Conservation (phyloP, 2,888 invertebrate genomes). For the Acanthosoma haemorrhoidale region DNA sequence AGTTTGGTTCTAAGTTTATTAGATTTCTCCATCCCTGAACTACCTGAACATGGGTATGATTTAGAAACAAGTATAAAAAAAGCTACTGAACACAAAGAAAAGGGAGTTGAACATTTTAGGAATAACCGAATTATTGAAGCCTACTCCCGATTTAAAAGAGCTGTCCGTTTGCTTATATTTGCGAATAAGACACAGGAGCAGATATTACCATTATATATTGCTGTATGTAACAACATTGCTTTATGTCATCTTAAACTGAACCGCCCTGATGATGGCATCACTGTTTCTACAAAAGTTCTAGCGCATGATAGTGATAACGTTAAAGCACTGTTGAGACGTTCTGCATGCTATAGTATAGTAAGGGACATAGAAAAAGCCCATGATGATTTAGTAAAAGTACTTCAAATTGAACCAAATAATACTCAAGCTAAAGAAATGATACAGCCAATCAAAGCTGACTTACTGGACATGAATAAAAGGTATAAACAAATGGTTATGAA, state of each 20-base stretch:
- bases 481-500: constrained; percentile 23
- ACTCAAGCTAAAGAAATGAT: constrained; percentile 18
- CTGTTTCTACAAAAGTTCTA: constrained; percentile 54
- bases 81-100: constrained; percentile 53
- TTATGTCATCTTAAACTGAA: constrained; percentile 68
- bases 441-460: background rate
- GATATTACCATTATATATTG: constrained; percentile 49
- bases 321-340: constrained; percentile 52
- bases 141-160: constrained; percentile 66
- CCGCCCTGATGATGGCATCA: constrained; percentile 61
- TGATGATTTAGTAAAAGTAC: constrained; percentile 13
- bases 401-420: constrained; percentile 25
- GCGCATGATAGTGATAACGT: constrained; percentile 48
- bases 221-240: constrained; percentile 75
- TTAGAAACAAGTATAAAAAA: constrained; percentile 52
- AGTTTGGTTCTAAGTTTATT: constrained; percentile 26
- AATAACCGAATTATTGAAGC: constrained; percentile 59
- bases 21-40: constrained; percentile 35
- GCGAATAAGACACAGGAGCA: constrained; percentile 55
- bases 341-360: constrained; percentile 45
- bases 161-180: constrained; percentile 66
- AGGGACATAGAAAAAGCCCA: constrained; percentile 25
- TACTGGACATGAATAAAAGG: constrained; percentile 17
- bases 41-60: constrained; percentile 54
- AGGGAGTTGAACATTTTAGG: constrained; percentile 61